Base-by-base conservation (phyloP, 1,140 invertebrate genomes). In the Caenorhabditis remanei region DNA sequence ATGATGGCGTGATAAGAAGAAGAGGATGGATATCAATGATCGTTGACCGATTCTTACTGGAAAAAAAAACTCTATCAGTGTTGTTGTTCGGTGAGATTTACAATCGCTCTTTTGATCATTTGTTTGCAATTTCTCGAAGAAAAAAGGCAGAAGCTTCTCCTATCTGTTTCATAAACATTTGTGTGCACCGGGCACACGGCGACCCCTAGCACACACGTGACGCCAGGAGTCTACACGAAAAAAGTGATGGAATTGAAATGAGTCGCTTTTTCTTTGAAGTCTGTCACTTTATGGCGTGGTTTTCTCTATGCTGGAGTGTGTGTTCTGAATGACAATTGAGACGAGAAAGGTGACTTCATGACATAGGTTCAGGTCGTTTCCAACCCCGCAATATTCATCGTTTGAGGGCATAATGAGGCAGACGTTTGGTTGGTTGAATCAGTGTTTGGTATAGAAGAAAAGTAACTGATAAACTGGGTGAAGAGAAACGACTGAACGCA, bases 1-100 rank as follows among this genome's bases (percentile, higher is more conserved):
- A 53, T 8, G 50, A 75, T 79, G 43, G 71, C 46, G 71, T 79
- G 71, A 79, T 50, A 79, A 79, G 71, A 50, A 50, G 13, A 50
- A 24, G 55, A 58, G 32, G 61, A 24, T 19, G 46, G 46, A 79
- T 79, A 48, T 79, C 1, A 24, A 63, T 63, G 61, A 63, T 63
- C 61, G 61, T 63, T 63, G 61, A 63, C 61, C 61, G 61, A 63
- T 40, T 4, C 8, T 53, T 50, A 63, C 24, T 63, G 61, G 61
- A 11, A 63, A n/a, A 14, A 21, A n/a, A 58, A n/a, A 58, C 56
- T n/a, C n/a, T n/a, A n/a, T 58, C n/a, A 9, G 1, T 63, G 61
- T 63, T 63, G 61, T 63, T 63, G 61, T 32, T 63, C n/a, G 21
- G 32, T 63, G 61, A 63, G 24, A 58, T 16, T 58, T 58, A n/a